Evolutionary conservation across 1,140 invertebrate genomes (phyloP).

Genomic region (Heliothis subflexa): DNA sequence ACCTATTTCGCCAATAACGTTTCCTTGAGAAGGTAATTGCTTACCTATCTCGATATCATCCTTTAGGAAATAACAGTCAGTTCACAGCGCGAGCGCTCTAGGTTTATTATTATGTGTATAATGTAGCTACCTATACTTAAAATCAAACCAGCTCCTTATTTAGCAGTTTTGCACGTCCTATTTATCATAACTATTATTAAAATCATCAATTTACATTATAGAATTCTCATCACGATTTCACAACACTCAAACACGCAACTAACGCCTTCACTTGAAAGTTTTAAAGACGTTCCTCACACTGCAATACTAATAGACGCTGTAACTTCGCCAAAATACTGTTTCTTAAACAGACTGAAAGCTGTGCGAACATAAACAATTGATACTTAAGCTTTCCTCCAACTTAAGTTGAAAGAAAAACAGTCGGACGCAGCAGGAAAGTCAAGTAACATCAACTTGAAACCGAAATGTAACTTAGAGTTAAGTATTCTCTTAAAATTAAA

Average conservation of each 20-base stretch:
- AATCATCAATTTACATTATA: not conserved
- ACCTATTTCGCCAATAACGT: too few relatives aligned
- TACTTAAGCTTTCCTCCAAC: constrained; percentile 20
- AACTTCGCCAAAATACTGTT: not conserved
- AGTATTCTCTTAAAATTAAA: not conserved
- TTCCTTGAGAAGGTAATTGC: too few relatives aligned
- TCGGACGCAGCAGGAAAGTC: constrained; percentile 21
- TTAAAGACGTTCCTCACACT: not conserved
- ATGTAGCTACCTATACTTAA: too few relatives aligned
- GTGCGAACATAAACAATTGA: constrained; percentile 23
- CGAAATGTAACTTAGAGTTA: not conserved
- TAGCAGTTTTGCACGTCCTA: too few relatives aligned
- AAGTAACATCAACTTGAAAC: not conserved
- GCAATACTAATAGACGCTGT: not conserved
- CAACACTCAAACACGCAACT: not conserved
- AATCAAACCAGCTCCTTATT: too few relatives aligned
- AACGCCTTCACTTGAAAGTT: not conserved
- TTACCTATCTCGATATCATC: too few relatives aligned
- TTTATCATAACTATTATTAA: too few relatives aligned
- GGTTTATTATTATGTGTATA: too few relatives aligned
- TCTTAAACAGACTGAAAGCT: constrained; percentile 10
- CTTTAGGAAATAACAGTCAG: too few relatives aligned
- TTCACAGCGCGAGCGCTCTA: too few relatives aligned
- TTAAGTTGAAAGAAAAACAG: constrained; percentile 35
- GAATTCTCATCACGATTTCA: not conserved